Conservation (phyloP, 2,797 vertebrate species). For the Clarias pachynema region DNA sequence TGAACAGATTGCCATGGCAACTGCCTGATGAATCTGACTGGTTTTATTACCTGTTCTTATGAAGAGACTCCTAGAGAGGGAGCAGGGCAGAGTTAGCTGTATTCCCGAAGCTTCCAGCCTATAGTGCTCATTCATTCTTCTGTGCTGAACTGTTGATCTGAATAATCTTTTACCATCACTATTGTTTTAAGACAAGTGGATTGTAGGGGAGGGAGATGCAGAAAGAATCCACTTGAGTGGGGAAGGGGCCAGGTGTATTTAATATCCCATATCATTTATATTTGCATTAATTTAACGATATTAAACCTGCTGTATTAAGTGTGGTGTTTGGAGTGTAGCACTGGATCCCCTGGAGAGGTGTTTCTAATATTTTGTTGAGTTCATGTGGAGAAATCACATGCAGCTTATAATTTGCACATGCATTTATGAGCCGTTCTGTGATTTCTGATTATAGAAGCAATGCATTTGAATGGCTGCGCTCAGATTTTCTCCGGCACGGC, state of each 20-base stretch:
- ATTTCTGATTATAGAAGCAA: not conserved
- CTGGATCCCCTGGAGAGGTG: not conserved
- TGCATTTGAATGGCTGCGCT: not conserved
- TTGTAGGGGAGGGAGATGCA: not conserved
- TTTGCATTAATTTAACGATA: not conserved
- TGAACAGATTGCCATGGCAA: constrained; percentile 73
- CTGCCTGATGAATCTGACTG: constrained; percentile 51
- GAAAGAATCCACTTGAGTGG: not conserved
- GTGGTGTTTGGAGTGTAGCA: not conserved
- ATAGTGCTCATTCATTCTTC: constrained; percentile 34
- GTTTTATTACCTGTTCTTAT: constrained; percentile 51
- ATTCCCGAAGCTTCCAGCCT: constrained; percentile 10
- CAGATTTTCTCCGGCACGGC: not conserved
- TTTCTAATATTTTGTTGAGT: not conserved
- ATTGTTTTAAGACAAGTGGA: not conserved
- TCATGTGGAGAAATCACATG: not conserved
- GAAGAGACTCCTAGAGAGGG: constrained; percentile 38
- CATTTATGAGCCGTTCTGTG: not conserved
- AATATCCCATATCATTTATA: not conserved
- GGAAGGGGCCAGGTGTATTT: not conserved
- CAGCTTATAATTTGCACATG: not conserved
- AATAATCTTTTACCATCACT: constrained; percentile 33
- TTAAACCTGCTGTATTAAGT: not conserved
- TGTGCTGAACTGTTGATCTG: not conserved
- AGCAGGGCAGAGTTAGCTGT: not conserved